Evolutionary conservation across 23 tunicate species (phyloP).

Genomic region (Botrylloides violaceus): DNA sequence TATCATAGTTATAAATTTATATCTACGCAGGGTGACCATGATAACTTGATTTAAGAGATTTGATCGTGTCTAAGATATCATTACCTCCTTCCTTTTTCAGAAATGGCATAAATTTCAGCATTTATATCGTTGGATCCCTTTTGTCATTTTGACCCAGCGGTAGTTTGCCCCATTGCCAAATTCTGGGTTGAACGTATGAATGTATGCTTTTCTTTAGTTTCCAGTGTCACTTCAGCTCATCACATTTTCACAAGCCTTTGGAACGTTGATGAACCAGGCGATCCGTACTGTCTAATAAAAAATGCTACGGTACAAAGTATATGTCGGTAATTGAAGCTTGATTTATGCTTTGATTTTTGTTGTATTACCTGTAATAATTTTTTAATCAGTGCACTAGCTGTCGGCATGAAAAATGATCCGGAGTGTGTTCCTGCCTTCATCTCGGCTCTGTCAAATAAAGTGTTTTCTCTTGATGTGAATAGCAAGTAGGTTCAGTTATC

Average conservation of each 20-base stretch:
- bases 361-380: background rate
- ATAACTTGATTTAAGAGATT: no score
- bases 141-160: no score
- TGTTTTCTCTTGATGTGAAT: constrained; percentile 30
- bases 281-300: constrained; percentile 49
- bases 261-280: constrained; percentile 1
- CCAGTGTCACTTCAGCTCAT: constrained; percentile 8
- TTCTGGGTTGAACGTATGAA: no score
- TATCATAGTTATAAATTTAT: no score
- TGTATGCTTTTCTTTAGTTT: background rate
- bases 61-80: no score
- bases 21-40: no score
- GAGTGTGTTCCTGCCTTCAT: constrained; percentile 77
- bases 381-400: constrained; percentile 49
- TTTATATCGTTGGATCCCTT: no score
- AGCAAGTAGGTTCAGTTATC: background rate
- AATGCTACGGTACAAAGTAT: constrained; percentile 53
- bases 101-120: no score
- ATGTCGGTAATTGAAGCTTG: constrained; percentile 33
- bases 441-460: constrained; percentile 47
- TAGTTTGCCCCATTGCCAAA: no score
- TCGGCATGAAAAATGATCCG: constrained; percentile 41
- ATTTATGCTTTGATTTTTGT: background rate
- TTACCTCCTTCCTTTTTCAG: no score
- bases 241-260: constrained; percentile 8